Evolutionary conservation across 2,113 vertebrate genomes (phyloP).

Genomic region (Thunnus maccoyii): DNA sequence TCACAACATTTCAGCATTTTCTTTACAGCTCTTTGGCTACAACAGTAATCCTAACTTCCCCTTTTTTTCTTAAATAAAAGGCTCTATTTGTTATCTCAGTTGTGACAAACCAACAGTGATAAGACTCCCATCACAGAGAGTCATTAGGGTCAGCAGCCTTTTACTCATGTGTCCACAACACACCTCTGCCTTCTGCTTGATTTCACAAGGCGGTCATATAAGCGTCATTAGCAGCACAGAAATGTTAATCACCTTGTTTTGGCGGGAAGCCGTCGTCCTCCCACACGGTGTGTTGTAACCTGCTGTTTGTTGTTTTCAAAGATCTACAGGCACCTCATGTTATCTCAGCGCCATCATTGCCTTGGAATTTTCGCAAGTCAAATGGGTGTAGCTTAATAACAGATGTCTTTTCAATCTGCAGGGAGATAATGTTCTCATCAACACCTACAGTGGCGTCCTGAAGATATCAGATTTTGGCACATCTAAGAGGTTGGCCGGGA

Average conservation of each 20-base stretch:
- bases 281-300: slow-evolving; percentile 7
- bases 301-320: slow-evolving; percentile 21
- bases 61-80: neutral
- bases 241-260: slow-evolving; percentile 77
- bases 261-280: slow-evolving; percentile 2
- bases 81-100: slow-evolving; percentile 4
- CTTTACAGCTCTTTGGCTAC: neutral
- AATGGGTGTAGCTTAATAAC: slow-evolving; percentile 24
- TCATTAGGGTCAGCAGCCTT: slow-evolving; percentile 31
- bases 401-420: slow-evolving; percentile 71
- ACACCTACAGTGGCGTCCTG: slow-evolving; percentile 98
- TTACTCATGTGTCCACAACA: slow-evolving; percentile 2
- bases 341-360: neutral
- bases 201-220: slow-evolving; percentile 54
- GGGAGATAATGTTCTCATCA: slow-evolving; percentile 99
- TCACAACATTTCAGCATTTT: neutral
- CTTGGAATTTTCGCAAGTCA: neutral
- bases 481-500: slow-evolving; percentile 97
- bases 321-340: slow-evolving; percentile 5
- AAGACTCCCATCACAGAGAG: slow-evolving; percentile 14
- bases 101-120: slow-evolving; percentile 26
- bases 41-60: neutral
- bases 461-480: slow-evolving; percentile 99
- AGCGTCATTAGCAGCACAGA: slow-evolving; percentile 19
- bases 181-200: neutral